phyloP scores from a whole-genome alignment of 2,888 invertebrate genomes.

The Amphipyra tragopoginis region DNA sequence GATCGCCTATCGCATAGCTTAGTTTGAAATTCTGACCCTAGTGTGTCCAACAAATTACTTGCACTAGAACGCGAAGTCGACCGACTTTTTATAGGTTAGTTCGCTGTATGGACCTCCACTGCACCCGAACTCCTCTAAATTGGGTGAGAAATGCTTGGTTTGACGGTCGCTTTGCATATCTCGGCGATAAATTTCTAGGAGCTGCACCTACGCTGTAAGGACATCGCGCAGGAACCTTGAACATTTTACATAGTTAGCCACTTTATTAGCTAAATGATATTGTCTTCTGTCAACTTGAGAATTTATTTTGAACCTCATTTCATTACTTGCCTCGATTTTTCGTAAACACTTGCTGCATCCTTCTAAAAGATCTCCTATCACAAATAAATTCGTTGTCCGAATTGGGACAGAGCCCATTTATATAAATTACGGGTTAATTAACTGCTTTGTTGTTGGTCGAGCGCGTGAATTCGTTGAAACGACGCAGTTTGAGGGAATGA shows the following conservation, averaged over 20 bases:
- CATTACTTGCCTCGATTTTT: constrained; percentile 47
- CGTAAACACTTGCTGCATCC: constrained; percentile 59
- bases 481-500: constrained; percentile 72
- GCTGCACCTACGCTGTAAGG: constrained; percentile 57
- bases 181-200: constrained; percentile 73
- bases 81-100: constrained; percentile 74
- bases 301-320: constrained; percentile 49
- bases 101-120: constrained; percentile 59
- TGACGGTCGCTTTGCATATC: constrained; percentile 78
- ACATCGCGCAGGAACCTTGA: constrained; percentile 51
- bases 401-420: constrained; percentile 79
- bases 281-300: constrained; percentile 53
- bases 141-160: constrained; percentile 79
- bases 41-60: constrained; percentile 71
- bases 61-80: constrained; percentile 66
- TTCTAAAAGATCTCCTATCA: constrained; percentile 76
- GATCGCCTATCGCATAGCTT: constrained; percentile 59
- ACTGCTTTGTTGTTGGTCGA: constrained; percentile 79
- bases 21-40: constrained; percentile 67
- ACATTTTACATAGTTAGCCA: constrained; percentile 50
- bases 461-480: constrained; percentile 79
- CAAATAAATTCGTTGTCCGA: constrained; percentile 80
- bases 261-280: constrained; percentile 66
- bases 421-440: constrained; percentile 85
- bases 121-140: constrained; percentile 71